phyloP scores from a whole-genome alignment of 2,888 invertebrate genomes.

The Eilema griseolum region DNA sequence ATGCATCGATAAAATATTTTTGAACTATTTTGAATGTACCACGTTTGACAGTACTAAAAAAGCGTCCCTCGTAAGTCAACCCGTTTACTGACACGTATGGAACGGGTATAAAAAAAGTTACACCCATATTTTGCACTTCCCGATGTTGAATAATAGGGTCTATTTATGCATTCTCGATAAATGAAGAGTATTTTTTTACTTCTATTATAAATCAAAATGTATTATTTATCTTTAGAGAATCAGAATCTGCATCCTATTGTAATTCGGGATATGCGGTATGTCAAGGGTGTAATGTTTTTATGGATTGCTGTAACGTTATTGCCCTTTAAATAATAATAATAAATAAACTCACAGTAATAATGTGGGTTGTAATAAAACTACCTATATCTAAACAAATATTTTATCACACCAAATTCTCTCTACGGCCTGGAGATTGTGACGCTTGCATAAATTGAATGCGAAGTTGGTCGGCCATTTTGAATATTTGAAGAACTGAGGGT shows the following conservation, averaged over 20 bases:
- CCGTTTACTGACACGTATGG: conserved; percentile 85
- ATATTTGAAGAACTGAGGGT: conserved; percentile 78
- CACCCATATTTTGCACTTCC: conserved; percentile 87
- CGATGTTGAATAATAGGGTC: conserved; percentile 85
- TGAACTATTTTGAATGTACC: conserved; percentile 84
- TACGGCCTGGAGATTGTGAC: conserved; percentile 68
- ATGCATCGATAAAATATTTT: conserved; percentile 86
- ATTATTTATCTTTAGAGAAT: conserved; percentile 87
- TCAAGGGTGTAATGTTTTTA: conserved; percentile 86
- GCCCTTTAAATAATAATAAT: conserved; percentile 59
- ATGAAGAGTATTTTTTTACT: conserved; percentile 86
- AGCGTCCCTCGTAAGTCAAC: conserved; percentile 79
- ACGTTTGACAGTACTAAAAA: conserved; percentile 68
- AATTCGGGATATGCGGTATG: conserved; percentile 84
- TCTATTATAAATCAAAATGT: conserved; percentile 87
- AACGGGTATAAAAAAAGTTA: conserved; percentile 82
- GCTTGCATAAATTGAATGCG: conserved; percentile 70
- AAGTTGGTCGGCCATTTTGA: conserved; percentile 81
- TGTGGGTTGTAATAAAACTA: conserved; percentile 27
- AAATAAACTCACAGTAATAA: conserved; percentile 27
- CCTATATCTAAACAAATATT: conserved; percentile 13
- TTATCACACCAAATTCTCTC: conserved; percentile 21
- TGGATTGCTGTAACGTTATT: conserved; percentile 65
- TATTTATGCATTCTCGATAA: conserved; percentile 87
- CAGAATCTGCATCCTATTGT: conserved; percentile 87